Evolutionary conservation across 2,888 invertebrate genomes (phyloP).

Genomic region (Apantesis nais): DNA sequence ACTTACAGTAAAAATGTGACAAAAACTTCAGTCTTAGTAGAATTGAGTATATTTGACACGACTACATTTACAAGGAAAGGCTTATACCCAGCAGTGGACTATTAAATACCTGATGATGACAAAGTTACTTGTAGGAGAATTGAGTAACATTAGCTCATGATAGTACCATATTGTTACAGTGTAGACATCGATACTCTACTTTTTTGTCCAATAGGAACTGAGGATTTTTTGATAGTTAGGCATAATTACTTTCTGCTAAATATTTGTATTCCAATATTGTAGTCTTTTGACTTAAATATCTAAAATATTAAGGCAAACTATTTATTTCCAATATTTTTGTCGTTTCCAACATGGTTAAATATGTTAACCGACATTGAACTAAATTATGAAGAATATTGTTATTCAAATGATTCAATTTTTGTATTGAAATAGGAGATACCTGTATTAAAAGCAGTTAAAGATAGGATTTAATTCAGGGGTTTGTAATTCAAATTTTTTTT

Average conservation of each 20-base stretch:
- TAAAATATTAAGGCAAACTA: background rate
- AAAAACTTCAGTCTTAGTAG: too few species aligned
- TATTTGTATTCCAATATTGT: background rate
- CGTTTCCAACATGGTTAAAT: background rate
- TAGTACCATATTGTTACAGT: background rate
- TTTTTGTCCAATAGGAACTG: too few species aligned
- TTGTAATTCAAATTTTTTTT: slow-evolving; percentile 67
- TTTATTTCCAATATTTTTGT: background rate
- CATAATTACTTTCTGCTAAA: background rate
- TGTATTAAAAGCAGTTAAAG: slow-evolving; percentile 56
- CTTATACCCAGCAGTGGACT: too few species aligned
- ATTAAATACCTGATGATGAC: background rate
- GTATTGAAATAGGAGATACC: slow-evolving; percentile 65
- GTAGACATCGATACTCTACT: background rate
- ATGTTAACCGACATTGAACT: background rate
- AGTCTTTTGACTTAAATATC: background rate
- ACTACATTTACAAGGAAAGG: too few species aligned
- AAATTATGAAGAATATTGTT: background rate
- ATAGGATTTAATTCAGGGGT: slow-evolving; percentile 61
- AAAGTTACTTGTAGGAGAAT: background rate
- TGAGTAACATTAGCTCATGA: background rate
- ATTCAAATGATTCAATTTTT: background rate
- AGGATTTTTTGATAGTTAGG: background rate
- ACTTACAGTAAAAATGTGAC: too few species aligned
- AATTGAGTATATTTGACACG: too few species aligned